Percentiles rank a stretch among this genome's conserved stretches.
Conservation (phyloP, 2,888 invertebrate genomes). For the Ceraclea dissimilis region DNA sequence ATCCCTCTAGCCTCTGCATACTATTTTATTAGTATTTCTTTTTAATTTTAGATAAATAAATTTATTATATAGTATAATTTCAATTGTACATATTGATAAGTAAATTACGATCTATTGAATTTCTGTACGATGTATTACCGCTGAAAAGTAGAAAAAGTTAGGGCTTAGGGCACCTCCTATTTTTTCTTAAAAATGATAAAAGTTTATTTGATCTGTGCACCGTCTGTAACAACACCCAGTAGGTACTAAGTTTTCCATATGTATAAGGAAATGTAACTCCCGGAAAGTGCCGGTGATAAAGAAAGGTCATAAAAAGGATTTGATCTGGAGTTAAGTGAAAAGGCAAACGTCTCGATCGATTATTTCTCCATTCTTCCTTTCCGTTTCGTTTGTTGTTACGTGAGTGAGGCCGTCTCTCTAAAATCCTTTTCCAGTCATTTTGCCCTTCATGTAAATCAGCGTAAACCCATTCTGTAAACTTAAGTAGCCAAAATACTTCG, state of each 20-base stretch:
- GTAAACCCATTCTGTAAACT: slow-evolving; percentile 9
- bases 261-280: slow-evolving; percentile 15
- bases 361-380: slow-evolving; percentile 25
- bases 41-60: too few relatives aligned
- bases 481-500: neutral
- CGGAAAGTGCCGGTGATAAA: slow-evolving; percentile 24
- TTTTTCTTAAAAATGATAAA: too few relatives aligned
- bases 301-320: slow-evolving; percentile 26
- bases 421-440: slow-evolving; percentile 14
- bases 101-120: too few relatives aligned
- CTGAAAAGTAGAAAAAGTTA: too few relatives aligned
- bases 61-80: too few relatives aligned
- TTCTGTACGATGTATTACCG: too few relatives aligned
- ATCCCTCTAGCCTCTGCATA: too few relatives aligned
- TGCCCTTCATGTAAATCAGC: slow-evolving; percentile 22
- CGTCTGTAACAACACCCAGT: too few relatives aligned
- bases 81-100: too few relatives aligned
- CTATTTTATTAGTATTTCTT: too few relatives aligned
- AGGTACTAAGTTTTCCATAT: slow-evolving; percentile 13
- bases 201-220: too few relatives aligned
- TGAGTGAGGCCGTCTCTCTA: slow-evolving; percentile 6
- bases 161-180: too few relatives aligned
- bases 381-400: slow-evolving; percentile 7
- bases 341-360: slow-evolving; percentile 27
- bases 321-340: slow-evolving; percentile 26